A percentile compares a stretch with the other conserved stretches of the same genome.
phyloP scores from a whole-genome alignment of 2,797 vertebrate genomes.

The Delichon dasypus region DNA sequence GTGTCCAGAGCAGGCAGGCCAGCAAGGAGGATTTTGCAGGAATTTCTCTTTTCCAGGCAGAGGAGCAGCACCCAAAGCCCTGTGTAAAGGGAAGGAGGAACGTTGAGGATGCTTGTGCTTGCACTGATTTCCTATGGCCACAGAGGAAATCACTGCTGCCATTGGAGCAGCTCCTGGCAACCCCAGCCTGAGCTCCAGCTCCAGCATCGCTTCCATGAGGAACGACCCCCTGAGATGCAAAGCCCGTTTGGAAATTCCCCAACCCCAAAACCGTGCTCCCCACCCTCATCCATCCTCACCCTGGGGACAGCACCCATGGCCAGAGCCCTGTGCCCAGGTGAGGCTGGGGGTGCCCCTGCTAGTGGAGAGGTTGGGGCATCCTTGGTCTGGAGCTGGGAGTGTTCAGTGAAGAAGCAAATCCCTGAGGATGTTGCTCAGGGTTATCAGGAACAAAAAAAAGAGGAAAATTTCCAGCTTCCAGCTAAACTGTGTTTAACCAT shows the following conservation, averaged over 20 bases:
- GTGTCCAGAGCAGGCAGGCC: neutral
- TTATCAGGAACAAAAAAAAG: neutral
- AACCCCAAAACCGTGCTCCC: accelerated
- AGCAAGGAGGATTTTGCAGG: neutral
- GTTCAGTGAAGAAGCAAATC: accelerated
- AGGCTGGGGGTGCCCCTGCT: accelerated
- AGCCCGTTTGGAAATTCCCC: neutral
- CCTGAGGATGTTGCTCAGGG: neutral
- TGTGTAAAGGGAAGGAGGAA: neutral
- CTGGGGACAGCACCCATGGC: neutral
- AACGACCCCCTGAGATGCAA: neutral
- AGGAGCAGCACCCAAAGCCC: neutral
- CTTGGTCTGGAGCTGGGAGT: neutral
- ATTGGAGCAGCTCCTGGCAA: accelerated
- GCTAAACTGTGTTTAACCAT: neutral
- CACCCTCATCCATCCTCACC: neutral
- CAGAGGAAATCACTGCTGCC: neutral
- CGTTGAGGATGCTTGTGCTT: neutral
- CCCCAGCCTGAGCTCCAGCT: neutral
- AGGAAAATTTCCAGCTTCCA: neutral
- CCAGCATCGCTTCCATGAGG: accelerated
- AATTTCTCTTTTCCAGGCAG: neutral
- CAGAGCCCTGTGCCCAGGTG: accelerated
- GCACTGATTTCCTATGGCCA: neutral
- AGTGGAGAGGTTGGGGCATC: accelerated